phyloP scores from a whole-genome alignment of 2,113 vertebrate species.

The Strix aluco region DNA sequence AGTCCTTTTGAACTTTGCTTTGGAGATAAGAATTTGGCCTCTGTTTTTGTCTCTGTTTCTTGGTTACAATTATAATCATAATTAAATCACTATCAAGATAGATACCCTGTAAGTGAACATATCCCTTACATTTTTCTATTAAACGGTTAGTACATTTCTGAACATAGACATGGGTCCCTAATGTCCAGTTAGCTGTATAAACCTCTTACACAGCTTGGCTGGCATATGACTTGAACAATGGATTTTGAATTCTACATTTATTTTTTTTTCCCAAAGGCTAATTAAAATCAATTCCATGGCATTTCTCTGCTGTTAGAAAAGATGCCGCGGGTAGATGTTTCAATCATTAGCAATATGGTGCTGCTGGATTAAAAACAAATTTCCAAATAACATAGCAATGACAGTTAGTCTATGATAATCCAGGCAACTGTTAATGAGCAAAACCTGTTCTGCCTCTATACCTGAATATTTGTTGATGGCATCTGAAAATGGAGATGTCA shows the following conservation, averaged over 20 bases:
- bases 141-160: conserved; percentile 2
- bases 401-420: conserved; percentile 62
- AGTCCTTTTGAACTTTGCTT: neutral
- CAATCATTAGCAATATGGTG: conserved; percentile 75
- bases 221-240: conserved; percentile 61
- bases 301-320: conserved; percentile 71
- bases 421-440: conserved; percentile 59
- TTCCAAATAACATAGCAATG: conserved; percentile 65
- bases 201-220: conserved; percentile 53
- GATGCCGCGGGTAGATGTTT: conserved; percentile 66
- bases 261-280: conserved; percentile 56
- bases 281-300: conserved; percentile 76
- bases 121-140: conserved; percentile 2
- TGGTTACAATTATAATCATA: neutral
- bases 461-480: conserved; percentile 63
- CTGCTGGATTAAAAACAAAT: conserved; percentile 73
- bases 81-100: neutral
- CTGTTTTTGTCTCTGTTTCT: neutral
- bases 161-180: conserved; percentile 13
- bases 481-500: conserved; percentile 54
- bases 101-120: neutral
- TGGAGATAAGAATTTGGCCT: conserved; percentile 6
- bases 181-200: conserved; percentile 56
- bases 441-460: conserved; percentile 38
- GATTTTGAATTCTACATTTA: conserved; percentile 59